Evolutionary conservation across 2,113 vertebrate species (phyloP), one percentile per base, ranked within the genome.

Genomic region (Mormoops blainvillei): DNA sequence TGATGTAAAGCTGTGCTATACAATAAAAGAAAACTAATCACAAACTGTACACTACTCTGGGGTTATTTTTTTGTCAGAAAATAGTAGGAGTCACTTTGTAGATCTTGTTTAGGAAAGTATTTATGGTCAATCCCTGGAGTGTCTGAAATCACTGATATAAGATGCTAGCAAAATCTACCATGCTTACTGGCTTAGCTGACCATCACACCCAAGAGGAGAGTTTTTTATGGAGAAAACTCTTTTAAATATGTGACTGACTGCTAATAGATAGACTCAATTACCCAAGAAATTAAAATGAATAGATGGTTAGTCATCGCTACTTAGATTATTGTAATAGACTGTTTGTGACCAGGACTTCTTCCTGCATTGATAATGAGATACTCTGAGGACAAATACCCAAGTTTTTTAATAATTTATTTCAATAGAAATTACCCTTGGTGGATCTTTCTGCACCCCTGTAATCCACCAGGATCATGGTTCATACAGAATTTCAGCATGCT

Each of bases 251-350:
- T 97, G 97, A 96, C 86, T 87, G 95, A 56, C 89, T 98, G 36
- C 93, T 97, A 95, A 98, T 97, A 97, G 95, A 96, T 77, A 56
- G 52, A 98, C 84, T 85, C 92, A 96, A 96, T 97, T 98, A 95
- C 94, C 96, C 0, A 0, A 94, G 93, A 97, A 97, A 98, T 98
- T 94, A 74, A 86, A 97, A 98, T 95, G 76, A 96, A 93, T 36
- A 97, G 81, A 93, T 97, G 96, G 85, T 94, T 98, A 87, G 73
- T 26, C 95, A 97, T 96, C 67, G 58, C 91, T 76, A 78, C 84
- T 65, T 93, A 61, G 82, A 85, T 96, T 95, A 96, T 85, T 94
- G 36, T 93, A 97, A 98, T 94, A 93, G 93, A 91, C 92, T 97
- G 63, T 93, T 92, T 96, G 97, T 91, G 86, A 95, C 56, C 68